Percentiles rank a stretch among this genome's conserved stretches.
phyloP scores from a whole-genome alignment of 1,140 invertebrate species.

The Polyergus mexicanus region DNA sequence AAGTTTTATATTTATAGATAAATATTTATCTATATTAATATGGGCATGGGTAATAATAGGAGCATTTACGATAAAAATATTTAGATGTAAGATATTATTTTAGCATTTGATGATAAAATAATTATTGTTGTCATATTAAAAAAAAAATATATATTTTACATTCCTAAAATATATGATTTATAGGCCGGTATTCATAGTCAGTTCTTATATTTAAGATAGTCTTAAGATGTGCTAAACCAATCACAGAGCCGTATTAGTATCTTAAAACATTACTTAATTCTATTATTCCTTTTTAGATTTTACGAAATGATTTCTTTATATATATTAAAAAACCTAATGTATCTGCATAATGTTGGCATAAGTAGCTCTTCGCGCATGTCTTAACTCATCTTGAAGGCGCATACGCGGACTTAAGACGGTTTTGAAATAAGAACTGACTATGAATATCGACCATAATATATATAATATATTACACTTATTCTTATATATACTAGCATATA shows the following conservation, averaged over 20 bases:
- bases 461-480: too few species aligned
- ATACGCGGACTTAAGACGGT: constrained; percentile 53
- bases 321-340: neutral
- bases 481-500: too few species aligned
- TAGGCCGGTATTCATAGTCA: too few species aligned
- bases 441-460: too few species aligned
- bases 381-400: constrained; percentile 26
- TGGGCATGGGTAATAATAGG: neutral
- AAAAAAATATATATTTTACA: neutral
- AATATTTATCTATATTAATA: neutral
- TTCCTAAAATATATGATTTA: neutral
- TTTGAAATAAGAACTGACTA: too few species aligned
- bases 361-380: constrained; percentile 18
- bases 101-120: neutral
- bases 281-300: neutral
- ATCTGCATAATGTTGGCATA: neutral
- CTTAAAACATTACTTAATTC: too few species aligned
- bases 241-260: too few species aligned
- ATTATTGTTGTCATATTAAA: neutral
- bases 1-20: too few species aligned
- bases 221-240: too few species aligned
- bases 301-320: neutral
- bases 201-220: too few species aligned
- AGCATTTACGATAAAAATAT: neutral
- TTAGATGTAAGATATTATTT: neutral